phyloP scores from a whole-genome alignment of 2,888 invertebrate species.

The Julus scanicus region DNA sequence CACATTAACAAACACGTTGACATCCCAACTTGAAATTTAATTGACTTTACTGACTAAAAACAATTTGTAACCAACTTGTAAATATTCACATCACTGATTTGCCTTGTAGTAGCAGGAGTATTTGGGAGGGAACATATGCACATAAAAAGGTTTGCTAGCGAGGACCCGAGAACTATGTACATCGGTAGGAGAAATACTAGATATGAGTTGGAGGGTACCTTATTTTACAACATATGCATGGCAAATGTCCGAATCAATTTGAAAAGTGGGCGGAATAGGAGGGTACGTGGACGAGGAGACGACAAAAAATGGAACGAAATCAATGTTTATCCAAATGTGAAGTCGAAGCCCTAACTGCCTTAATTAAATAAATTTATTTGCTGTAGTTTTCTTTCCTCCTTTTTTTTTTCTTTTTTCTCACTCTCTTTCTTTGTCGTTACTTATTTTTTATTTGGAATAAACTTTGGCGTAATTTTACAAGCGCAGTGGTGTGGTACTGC shows the following conservation, averaged over 20 bases:
- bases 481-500: conserved; percentile 62
- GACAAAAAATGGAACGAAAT: conserved; percentile 36
- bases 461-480: conserved; percentile 62
- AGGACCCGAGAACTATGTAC: conserved; percentile 34
- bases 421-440: not conserved
- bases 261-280: conserved; percentile 18
- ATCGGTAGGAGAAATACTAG: conserved; percentile 1
- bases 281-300: conserved; percentile 37
- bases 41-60: conserved; percentile 47
- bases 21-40: conserved; percentile 47
- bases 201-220: not conserved
- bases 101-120: not conserved
- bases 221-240: conserved; percentile 31
- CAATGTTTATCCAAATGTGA: conserved; percentile 41
- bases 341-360: conserved; percentile 15
- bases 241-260: conserved; percentile 23
- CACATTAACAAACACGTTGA: conserved; percentile 17
- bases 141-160: conserved; percentile 13
- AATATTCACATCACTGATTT: conserved; percentile 28
- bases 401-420: not conserved
- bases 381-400: not conserved
- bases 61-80: conserved; percentile 43
- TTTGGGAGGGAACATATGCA: not conserved
- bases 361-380: conserved; percentile 31
- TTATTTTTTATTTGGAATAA: conserved; percentile 48